Evolutionary conservation across 2,888 invertebrate genomes (phyloP).

Genomic region (Drosophila borborema): DNA sequence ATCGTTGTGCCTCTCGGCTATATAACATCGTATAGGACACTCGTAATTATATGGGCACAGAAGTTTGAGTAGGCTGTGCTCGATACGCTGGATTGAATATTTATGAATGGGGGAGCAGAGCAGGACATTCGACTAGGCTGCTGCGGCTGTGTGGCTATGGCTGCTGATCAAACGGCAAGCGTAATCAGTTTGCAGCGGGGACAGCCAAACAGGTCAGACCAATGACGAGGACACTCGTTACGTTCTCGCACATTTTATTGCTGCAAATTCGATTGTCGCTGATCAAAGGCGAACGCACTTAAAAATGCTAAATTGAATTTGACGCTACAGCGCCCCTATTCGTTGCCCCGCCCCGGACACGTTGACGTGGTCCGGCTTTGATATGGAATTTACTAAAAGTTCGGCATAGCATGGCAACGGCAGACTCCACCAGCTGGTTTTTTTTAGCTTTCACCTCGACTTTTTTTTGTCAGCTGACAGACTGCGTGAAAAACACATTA

Average conservation of each 20-base stretch:
- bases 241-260: slow-evolving; percentile 76
- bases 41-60: slow-evolving; percentile 77
- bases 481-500: slow-evolving; percentile 74
- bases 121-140: slow-evolving; percentile 46
- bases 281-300: slow-evolving; percentile 85
- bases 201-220: slow-evolving; percentile 23
- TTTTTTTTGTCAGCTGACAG: slow-evolving; percentile 27
- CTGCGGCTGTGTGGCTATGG: slow-evolving; percentile 38
- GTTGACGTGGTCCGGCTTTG: slow-evolving; percentile 50
- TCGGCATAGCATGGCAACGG: slow-evolving; percentile 26
- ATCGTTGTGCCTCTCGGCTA: slow-evolving; percentile 49
- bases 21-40: slow-evolving; percentile 28
- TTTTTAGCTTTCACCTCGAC: slow-evolving; percentile 12
- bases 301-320: slow-evolving; percentile 84
- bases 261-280: slow-evolving; percentile 84
- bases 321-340: slow-evolving; percentile 73
- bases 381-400: slow-evolving; percentile 53
- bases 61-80: slow-evolving; percentile 66
- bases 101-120: slow-evolving; percentile 53
- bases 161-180: slow-evolving; percentile 75
- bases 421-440: slow-evolving; percentile 13
- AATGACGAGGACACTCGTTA: slow-evolving; percentile 52
- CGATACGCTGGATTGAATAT: slow-evolving; percentile 66
- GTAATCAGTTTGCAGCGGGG: slow-evolving; percentile 63
- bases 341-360: slow-evolving; percentile 16